Evolutionary conservation across 2,888 invertebrate genomes (phyloP).

Genomic region (Bedellia somnulentella): DNA sequence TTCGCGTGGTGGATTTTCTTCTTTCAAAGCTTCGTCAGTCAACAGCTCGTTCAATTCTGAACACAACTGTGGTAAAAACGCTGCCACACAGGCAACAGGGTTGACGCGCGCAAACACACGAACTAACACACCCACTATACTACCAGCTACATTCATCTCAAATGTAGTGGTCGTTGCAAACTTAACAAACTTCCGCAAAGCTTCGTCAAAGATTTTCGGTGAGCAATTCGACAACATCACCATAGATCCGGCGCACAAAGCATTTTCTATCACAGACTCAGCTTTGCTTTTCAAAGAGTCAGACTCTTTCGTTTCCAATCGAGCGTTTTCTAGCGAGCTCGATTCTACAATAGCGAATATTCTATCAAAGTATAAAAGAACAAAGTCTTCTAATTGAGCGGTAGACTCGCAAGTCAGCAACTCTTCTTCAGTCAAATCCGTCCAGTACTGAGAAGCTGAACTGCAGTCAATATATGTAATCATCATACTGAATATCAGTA

Average conservation of each 20-base stretch:
- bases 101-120: constrained; percentile 67
- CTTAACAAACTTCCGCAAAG: constrained; percentile 72
- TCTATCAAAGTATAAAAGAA: constrained; percentile 81
- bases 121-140: constrained; percentile 74
- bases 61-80: constrained; percentile 73
- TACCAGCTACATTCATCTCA: constrained; percentile 83
- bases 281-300: constrained; percentile 66
- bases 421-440: constrained; percentile 78
- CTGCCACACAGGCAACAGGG: constrained; percentile 68
- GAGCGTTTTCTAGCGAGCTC: constrained; percentile 67
- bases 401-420: constrained; percentile 75
- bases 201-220: constrained; percentile 63
- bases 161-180: constrained; percentile 77
- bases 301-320: constrained; percentile 64
- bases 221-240: constrained; percentile 75
- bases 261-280: constrained; percentile 72
- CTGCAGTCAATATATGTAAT: constrained; percentile 87
- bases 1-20: constrained; percentile 78
- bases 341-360: constrained; percentile 73
- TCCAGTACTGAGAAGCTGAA: constrained; percentile 66
- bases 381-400: constrained; percentile 86
- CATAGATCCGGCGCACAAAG: constrained; percentile 67
- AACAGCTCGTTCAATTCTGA: constrained; percentile 64
- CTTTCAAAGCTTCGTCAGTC: constrained; percentile 69
- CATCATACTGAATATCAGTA: constrained; percentile 74